Base-by-base conservation (phyloP, 1,140 invertebrate genomes). In the Caenorhabditis briggsae region DNA sequence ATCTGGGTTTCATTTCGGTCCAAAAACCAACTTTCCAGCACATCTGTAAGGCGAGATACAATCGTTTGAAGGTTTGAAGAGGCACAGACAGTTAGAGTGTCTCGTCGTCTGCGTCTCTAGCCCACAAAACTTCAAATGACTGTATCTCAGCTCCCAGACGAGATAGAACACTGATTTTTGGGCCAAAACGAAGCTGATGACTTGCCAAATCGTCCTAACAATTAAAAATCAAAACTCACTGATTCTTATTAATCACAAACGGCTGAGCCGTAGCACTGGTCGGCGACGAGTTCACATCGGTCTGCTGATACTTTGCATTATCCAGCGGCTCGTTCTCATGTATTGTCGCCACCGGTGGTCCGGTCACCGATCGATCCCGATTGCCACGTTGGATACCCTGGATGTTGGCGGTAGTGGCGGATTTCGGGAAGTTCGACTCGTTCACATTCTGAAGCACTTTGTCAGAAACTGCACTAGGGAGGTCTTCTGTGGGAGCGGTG, bases 351-450 rank as follows among this genome's bases (percentile, higher is more conserved):
- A 50, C 18, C 14, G 82, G 53, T 0, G 33, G 85, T 2, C 85
- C 43, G 0, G 86, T 43, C 12, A 59, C 53, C 82, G 58, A 56
- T 83, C 82, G 78, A 58, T 82, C 83, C 11, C 56, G 53, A 48
- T 43, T 8, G n/a, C 56, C 33, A 56, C 74, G 78, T n/a, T 56
- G 59, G 0, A 78, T 78, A 53, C 70, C 70, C 20, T 78, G 70
- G 14, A 78, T 78, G n/a, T 78, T 78, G 59, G 56, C 82, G 9
- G 61, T 88, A 46, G 89, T 90, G 14, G 88, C 86, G 11, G 90
- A 90, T 74, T 90, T 90, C 58, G 89, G 89, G 58, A 90, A 84
- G 12, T 70, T 43, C 5, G 8, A 5, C 18, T 46, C n/a, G 20
- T 56, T 41, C 78, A 64, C 25, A 82, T 61, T 61, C 59, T 61